A percentile compares a stretch with the other conserved stretches of the same genome.
Evolutionary conservation across 2,797 vertebrate species (phyloP).

Genomic region (Smutsia gigantea): DNA sequence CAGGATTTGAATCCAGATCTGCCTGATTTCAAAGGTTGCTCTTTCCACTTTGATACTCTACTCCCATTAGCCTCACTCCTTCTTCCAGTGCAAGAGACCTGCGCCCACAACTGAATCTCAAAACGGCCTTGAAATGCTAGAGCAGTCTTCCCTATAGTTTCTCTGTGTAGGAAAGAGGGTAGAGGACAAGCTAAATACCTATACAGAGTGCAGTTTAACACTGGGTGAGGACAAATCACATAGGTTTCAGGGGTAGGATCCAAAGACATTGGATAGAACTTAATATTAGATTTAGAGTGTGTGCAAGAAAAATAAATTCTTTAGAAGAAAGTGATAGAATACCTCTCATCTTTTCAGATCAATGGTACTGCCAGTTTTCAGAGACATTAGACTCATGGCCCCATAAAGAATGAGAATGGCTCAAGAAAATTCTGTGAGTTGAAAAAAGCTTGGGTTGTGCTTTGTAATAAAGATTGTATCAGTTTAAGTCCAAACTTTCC

Average conservation of each 20-base stretch:
- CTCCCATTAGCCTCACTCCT: not conserved
- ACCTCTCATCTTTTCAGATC: not conserved
- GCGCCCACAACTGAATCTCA: not conserved
- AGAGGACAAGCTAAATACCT: not conserved
- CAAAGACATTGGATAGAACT: not conserved
- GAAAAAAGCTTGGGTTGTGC: not conserved
- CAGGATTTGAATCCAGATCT: not conserved
- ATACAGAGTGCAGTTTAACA: not conserved
- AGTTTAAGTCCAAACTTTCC: not conserved
- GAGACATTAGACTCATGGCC: not conserved
- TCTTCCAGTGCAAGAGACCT: not conserved
- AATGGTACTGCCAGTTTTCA: not conserved
- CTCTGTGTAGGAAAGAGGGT: not conserved
- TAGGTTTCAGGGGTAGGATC: not conserved
- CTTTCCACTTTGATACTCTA: not conserved
- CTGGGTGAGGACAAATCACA: not conserved
- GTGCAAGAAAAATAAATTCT: not conserved
- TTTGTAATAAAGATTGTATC: not conserved
- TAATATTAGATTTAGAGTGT: slow-evolving; percentile 13
- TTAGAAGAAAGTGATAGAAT: not conserved
- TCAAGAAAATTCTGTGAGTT: not conserved
- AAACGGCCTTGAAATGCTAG: not conserved
- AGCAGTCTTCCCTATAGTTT: not conserved
- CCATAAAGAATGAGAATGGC: not conserved
- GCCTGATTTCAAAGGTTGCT: not conserved